Conservation (phyloP, 2,888 invertebrate species). For the Formica aserva region DNA sequence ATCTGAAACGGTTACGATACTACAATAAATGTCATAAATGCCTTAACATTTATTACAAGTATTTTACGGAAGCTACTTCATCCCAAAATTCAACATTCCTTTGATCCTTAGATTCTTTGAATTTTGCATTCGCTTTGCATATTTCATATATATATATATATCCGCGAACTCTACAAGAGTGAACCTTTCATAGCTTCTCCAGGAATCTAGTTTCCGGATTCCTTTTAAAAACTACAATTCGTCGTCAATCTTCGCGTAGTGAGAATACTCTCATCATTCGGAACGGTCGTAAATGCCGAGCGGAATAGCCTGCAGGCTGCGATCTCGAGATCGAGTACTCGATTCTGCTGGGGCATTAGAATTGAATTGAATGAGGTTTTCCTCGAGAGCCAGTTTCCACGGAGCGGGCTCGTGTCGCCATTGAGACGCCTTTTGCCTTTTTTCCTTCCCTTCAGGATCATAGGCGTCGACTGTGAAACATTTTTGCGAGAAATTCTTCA, state of each 20-base stretch:
- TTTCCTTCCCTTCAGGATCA: slow-evolving; percentile 41
- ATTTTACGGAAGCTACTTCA: background rate
- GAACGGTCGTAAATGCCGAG: slow-evolving; percentile 53
- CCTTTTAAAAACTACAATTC: slow-evolving; percentile 36
- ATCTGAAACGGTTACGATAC: background rate
- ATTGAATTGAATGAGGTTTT: slow-evolving; percentile 79
- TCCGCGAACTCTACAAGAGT: background rate
- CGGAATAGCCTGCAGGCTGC: slow-evolving; percentile 23
- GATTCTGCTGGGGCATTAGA: slow-evolving; percentile 72
- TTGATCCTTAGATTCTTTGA: background rate
- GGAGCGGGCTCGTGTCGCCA: slow-evolving; percentile 56
- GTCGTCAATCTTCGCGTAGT: slow-evolving; percentile 71
- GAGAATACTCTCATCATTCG: slow-evolving; percentile 82
- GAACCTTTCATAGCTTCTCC: background rate
- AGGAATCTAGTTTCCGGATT: slow-evolving; percentile 13
- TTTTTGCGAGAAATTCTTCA: background rate
- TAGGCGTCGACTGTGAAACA: slow-evolving; percentile 22
- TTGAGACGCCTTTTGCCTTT: slow-evolving; percentile 66
- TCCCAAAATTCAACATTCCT: background rate
- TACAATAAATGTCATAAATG: background rate
- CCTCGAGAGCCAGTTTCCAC: slow-evolving; percentile 73
- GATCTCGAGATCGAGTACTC: slow-evolving; percentile 70
- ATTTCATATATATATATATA: background rate
- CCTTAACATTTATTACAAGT: slow-evolving; percentile 2
- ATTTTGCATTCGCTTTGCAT: background rate